These are phyloP conservation scores for Lissocephala sabroskyi DNA, from an alignment of 2,888 invertebrate genomes.

Conservation along the genomic window DNA sequence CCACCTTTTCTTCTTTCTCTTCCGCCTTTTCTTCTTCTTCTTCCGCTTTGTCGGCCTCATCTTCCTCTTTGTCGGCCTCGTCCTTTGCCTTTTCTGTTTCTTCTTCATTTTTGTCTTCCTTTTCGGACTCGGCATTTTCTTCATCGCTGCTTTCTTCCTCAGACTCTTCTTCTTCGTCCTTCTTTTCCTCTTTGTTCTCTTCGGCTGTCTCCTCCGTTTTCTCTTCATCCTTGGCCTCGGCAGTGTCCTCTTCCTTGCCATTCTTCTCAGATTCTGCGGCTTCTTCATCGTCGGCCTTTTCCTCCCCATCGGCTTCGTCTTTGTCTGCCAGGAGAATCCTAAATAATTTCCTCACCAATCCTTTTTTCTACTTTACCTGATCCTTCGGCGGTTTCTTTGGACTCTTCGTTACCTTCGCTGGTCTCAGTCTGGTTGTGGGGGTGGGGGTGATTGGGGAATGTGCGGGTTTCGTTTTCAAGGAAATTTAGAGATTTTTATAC, in stretches of 20 bases:
- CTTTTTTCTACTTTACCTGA: constrained; percentile 32
- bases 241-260: constrained; percentile 2
- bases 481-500: constrained; percentile 26
- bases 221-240: constrained; percentile 8
- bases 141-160: neutral
- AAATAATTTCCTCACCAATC: constrained; percentile 5
- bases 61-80: constrained; percentile 10
- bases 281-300: constrained; percentile 8
- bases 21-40: constrained; percentile 5
- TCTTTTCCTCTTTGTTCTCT: constrained; percentile 1
- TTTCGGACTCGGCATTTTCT: constrained; percentile 11
- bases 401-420: constrained; percentile 30
- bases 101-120: constrained; percentile 1
- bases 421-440: constrained; percentile 36
- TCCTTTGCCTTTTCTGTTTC: constrained; percentile 1
- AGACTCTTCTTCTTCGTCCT: neutral
- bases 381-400: constrained; percentile 28
- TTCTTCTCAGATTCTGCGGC: constrained; percentile 19
- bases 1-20: constrained; percentile 5
- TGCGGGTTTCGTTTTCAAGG: constrained; percentile 11
- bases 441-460: constrained; percentile 15
- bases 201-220: constrained; percentile 8
- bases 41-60: neutral
- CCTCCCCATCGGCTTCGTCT: neutral
- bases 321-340: constrained; percentile 10